phyloP scores from a whole-genome alignment of 2,888 invertebrate genomes.

The Melinaea menophilus region DNA sequence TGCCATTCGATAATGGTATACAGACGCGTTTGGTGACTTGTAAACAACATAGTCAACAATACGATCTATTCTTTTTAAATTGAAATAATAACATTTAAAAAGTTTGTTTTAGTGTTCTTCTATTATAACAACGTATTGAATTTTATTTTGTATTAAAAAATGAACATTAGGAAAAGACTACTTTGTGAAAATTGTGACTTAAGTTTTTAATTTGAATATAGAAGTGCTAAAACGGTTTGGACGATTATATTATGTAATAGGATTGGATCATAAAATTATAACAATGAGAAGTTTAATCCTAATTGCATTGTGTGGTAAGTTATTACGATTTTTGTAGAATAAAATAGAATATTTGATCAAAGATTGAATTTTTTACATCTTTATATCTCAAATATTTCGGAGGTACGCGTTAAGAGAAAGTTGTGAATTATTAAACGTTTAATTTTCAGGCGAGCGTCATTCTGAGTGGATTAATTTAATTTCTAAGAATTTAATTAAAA shows the following conservation, averaged over 20 bases:
- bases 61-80: conserved; percentile 14
- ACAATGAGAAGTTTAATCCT: conserved; percentile 63
- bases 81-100: conserved; percentile 14
- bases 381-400: too few species aligned
- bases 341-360: conserved; percentile 11
- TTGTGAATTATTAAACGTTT: conserved; percentile 10
- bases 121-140: background rate
- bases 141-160: conserved; percentile 17
- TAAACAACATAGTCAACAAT: conserved; percentile 41
- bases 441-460: conserved; percentile 11
- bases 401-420: conserved; percentile 3
- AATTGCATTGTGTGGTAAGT: conserved; percentile 68
- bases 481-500: too few species aligned
- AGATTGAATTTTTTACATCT: conserved; percentile 7
- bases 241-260: conserved; percentile 41
- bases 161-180: conserved; percentile 26
- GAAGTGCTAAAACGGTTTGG: conserved; percentile 37
- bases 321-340: conserved; percentile 11
- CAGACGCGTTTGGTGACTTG: conserved; percentile 57
- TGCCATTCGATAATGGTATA: conserved; percentile 52
- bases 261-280: conserved; percentile 35
- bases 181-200: conserved; percentile 26
- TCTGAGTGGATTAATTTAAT: background rate
- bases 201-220: conserved; percentile 24
- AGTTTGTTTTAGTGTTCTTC: background rate